phyloP scores from a whole-genome alignment of 2,888 invertebrate species.

The Melipona beecheii region DNA sequence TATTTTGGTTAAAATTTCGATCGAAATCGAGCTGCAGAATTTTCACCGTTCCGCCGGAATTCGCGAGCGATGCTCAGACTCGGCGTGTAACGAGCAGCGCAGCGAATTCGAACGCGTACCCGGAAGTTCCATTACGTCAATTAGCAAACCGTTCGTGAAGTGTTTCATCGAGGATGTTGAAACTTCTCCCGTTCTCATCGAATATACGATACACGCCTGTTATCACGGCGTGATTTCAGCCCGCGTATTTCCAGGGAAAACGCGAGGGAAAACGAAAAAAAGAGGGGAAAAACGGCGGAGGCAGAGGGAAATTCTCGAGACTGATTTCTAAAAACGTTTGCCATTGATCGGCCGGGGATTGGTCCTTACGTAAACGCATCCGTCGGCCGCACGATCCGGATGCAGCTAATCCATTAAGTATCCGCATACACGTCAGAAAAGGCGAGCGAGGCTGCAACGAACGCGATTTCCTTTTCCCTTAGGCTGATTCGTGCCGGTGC shows the following conservation, averaged over 20 bases:
- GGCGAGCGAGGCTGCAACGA: constrained; percentile 26
- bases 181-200: constrained; percentile 3
- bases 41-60: too few species aligned
- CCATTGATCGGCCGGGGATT: constrained; percentile 59
- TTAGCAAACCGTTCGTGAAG: neutral
- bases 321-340: constrained; percentile 49
- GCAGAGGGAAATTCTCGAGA: constrained; percentile 38
- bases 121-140: constrained; percentile 17
- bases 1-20: too few species aligned
- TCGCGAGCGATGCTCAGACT: too few species aligned
- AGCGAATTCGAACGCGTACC: neutral
- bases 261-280: too few species aligned
- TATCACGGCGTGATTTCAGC: neutral
- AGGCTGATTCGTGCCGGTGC: neutral
- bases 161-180: neutral
- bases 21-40: too few species aligned
- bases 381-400: constrained; percentile 42
- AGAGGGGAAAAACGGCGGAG: neutral
- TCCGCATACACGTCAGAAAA: constrained; percentile 48
- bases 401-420: constrained; percentile 73
- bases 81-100: neutral
- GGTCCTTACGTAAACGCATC: constrained; percentile 31
- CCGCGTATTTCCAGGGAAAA: neutral
- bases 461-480: constrained; percentile 52
- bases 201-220: neutral